Conservation (phyloP, 2,113 vertebrate species). For the Mobula birostris region DNA sequence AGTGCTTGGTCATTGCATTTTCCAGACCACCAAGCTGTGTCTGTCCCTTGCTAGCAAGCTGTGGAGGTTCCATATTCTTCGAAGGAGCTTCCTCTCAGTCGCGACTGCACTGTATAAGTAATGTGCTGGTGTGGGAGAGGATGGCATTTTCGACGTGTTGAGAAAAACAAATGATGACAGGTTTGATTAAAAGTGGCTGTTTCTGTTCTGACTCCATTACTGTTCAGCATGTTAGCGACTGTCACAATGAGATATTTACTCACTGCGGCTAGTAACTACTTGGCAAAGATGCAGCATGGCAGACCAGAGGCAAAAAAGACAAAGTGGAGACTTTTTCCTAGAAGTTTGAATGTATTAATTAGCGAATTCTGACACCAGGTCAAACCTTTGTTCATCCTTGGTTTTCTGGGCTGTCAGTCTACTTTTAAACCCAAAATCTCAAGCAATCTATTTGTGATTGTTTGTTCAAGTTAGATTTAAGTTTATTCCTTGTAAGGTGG, state of each 20-base stretch:
- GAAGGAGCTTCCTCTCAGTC: neutral
- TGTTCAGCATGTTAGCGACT: constrained; percentile 30
- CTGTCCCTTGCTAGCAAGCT: neutral
- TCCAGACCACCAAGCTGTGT: neutral
- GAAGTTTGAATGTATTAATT: constrained; percentile 33
- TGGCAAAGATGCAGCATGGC: constrained; percentile 18
- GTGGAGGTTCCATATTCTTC: neutral
- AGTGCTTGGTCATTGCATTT: no score
- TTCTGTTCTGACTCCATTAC: constrained; percentile 31
- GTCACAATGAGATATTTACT: constrained; percentile 35
- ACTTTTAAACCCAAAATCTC: neutral
- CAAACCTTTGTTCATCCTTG: neutral
- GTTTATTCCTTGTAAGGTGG: neutral
- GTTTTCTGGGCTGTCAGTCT: neutral
- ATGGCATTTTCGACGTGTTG: constrained; percentile 20
- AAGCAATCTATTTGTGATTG: neutral
- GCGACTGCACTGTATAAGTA: neutral
- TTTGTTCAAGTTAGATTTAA: neutral
- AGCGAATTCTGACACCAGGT: neutral
- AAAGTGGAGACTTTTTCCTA: neutral
- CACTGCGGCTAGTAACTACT: neutral
- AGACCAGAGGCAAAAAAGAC: constrained; percentile 7
- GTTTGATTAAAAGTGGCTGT: constrained; percentile 36
- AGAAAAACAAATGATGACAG: constrained; percentile 35
- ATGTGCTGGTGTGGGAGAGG: constrained; percentile 3